Base-by-base conservation (phyloP, 2,888 invertebrate species). In the Rhagium mordax region DNA sequence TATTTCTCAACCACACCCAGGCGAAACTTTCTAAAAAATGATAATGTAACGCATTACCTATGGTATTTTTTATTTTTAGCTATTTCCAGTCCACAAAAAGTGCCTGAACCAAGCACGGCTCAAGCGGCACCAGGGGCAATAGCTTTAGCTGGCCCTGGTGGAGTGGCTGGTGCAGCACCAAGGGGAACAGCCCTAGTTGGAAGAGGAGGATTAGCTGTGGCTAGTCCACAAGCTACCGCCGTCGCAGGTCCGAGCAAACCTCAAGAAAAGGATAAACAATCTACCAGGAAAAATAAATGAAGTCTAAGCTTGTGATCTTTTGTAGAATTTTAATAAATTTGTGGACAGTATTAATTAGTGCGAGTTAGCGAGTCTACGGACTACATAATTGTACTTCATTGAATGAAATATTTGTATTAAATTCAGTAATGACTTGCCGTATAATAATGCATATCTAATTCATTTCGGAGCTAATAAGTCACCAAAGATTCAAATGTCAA, bases 171-270 rank as follows among this genome's bases (percentile, higher is more conserved):
- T 10, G 88, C 90, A 3, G 87, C 87, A 13, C 90, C 90, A 3
- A 83, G 86, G 61, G 89, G 86, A 7, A 89, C 89, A 10, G 90
- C 90, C 1, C 82, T 90, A 20, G 89, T 88, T 18, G 90, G 90
- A 27, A 87, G 87, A 69, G 88, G 87, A 70, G 90, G 90, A 15
- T 78, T 89, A 61, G 88, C 89, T 0, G 84, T 90, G 15, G 87
- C 90, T 0, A 89, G 88, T 74, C 90, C 90, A 20, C 85, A 87
- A 60, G 90, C 89, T 16, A 89, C 90, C 16, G 89, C 90, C 0
- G 87, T 90, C 15, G 89, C 90, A 20, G 90, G 89, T 41, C 82
- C 85, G 2, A 82, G 77, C 41, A 79, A 81, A 16, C 47, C 71
- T 21, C 71, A 70, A 33, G 53, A 76, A 41, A 79, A 80, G 73